Percentiles rank a stretch among this genome's conserved stretches.
phyloP scores from a whole-genome alignment of 2,888 invertebrate genomes.

The Dicyrtoma fusca region DNA sequence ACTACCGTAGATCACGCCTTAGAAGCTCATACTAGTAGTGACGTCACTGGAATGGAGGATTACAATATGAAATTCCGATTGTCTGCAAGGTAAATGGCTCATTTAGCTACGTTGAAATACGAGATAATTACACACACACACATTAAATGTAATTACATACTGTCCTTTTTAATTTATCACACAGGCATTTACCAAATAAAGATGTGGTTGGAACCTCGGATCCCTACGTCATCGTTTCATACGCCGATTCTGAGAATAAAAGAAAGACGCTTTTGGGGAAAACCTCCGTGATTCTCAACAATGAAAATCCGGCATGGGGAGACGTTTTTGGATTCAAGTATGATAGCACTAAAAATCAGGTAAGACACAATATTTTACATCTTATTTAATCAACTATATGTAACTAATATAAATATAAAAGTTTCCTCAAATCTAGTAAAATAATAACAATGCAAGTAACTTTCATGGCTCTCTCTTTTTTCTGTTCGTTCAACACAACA shows the following conservation, averaged over 20 bases:
- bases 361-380: no score
- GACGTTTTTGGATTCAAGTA: background rate
- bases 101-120: no score
- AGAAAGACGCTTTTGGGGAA: background rate
- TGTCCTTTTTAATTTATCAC: background rate
- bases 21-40: no score
- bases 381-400: background rate
- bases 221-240: slow-evolving; percentile 6
- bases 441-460: background rate
- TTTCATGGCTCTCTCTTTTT: no score
- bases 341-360: slow-evolving; percentile 6
- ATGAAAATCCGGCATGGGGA: background rate
- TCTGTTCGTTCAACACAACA: background rate
- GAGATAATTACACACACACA: background rate
- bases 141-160: background rate
- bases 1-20: no score
- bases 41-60: background rate
- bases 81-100: slow-evolving; percentile 6
- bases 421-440: background rate
- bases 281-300: slow-evolving; percentile 3
- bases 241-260: background rate
- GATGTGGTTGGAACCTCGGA: background rate
- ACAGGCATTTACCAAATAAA: slow-evolving; percentile 4
- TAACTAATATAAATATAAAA: background rate
- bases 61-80: slow-evolving; percentile 3